These are phyloP conservation scores for Agelaius tricolor DNA, from an alignment of 2,113 vertebrate genomes.

Conservation along the genomic window DNA sequence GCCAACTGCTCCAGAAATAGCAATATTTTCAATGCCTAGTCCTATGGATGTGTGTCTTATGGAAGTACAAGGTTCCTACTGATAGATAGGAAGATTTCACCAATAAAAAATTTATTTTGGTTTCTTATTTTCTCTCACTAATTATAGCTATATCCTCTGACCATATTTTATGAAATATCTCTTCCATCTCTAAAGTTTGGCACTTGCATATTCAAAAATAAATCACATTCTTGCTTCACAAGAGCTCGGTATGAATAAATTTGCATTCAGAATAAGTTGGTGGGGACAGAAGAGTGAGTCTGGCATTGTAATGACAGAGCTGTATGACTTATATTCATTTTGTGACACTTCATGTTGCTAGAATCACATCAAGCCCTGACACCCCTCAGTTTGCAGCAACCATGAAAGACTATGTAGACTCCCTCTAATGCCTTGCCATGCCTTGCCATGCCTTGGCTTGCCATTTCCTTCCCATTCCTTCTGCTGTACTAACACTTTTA, in stretches of 20 bases:
- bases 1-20: background rate
- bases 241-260: background rate
- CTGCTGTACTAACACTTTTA: background rate
- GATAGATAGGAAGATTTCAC: background rate
- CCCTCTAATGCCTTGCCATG: background rate
- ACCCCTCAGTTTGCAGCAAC: background rate
- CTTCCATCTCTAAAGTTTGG: slow-evolving; percentile 25
- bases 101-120: background rate
- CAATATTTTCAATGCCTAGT: background rate
- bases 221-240: slow-evolving; percentile 28
- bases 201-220: slow-evolving; percentile 34
- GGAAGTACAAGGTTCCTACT: background rate
- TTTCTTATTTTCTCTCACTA: slow-evolving; percentile 21
- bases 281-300: slow-evolving; percentile 13
- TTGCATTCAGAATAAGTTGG: background rate
- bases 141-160: slow-evolving; percentile 13
- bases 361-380: background rate
- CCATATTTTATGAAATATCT: slow-evolving; percentile 21
- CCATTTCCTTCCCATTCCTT: background rate
- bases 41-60: background rate
- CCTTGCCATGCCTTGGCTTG: background rate
- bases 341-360: background rate
- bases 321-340: background rate
- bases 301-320: slow-evolving; percentile 25
- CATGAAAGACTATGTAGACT: background rate